phyloP scores from a whole-genome alignment of 2,113 vertebrate genomes.

The Pontoporia blainvillei region DNA sequence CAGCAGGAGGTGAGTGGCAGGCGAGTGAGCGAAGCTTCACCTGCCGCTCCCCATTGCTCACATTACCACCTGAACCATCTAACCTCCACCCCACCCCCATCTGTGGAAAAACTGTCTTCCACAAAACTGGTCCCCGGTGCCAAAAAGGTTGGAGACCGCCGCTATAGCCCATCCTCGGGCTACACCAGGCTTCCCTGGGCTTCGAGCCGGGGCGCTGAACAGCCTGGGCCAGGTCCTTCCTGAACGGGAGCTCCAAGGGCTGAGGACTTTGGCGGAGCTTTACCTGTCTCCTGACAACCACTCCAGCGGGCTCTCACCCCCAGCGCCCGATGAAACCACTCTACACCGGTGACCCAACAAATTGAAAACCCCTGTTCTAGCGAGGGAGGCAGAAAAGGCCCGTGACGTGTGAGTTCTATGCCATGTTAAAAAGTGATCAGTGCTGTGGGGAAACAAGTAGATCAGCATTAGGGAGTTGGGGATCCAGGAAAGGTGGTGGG shows the following conservation, averaged over 20 bases:
- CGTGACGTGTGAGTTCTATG: fast-evolving
- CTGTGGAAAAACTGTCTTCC: no score
- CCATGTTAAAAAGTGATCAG: background rate
- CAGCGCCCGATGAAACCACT: background rate
- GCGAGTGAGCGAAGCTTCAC: no score
- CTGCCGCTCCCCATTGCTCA: no score
- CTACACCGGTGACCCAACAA: background rate
- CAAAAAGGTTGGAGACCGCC: no score
- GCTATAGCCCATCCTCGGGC: no score
- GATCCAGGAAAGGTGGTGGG: background rate
- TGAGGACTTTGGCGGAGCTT: no score
- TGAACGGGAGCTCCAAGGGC: background rate
- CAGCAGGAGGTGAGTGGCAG: no score
- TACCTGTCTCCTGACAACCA: background rate
- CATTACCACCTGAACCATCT: no score
- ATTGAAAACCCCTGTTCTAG: no score
- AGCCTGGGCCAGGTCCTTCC: background rate
- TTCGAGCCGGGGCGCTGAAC: no score
- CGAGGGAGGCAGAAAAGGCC: background rate
- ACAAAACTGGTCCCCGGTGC: no score
- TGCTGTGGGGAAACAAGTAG: background rate
- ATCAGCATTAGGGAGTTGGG: background rate
- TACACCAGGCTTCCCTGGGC: background rate
- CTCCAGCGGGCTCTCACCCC: background rate
- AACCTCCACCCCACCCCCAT: no score